phyloP scores from a whole-genome alignment of 2,113 vertebrate genomes.

The Poeciliopsis turrubarensis region DNA sequence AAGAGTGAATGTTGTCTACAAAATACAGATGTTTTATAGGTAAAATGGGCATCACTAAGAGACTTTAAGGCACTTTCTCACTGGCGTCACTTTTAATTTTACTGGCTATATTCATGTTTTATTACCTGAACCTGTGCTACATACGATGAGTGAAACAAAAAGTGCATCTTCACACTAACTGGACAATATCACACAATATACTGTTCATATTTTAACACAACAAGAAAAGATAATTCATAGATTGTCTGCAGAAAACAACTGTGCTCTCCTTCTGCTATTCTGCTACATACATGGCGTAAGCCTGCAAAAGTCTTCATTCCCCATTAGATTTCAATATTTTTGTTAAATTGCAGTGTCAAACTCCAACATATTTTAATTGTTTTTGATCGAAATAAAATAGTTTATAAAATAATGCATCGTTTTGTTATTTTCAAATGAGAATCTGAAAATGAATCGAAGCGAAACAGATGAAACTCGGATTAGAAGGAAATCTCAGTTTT shows the following conservation, averaged over 20 bases:
- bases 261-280: neutral
- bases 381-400: neutral
- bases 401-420: neutral
- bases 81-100: neutral
- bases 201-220: constrained; percentile 18
- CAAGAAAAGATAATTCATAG: constrained; percentile 17
- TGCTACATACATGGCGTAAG: neutral
- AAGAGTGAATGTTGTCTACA: neutral
- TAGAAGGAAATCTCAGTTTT: neutral
- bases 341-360: neutral
- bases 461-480: neutral
- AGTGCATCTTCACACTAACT: constrained; percentile 7
- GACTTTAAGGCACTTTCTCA: constrained; percentile 13
- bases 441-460: neutral
- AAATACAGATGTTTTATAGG: neutral
- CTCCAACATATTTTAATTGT: neutral
- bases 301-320: no score
- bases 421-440: neutral
- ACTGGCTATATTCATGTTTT: neutral
- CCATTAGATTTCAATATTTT: neutral
- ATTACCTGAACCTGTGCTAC: neutral
- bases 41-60: neutral
- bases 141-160: constrained; percentile 2
- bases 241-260: constrained; percentile 20
- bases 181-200: constrained; percentile 12